A percentile compares a stretch with the other conserved stretches of the same genome.
Evolutionary conservation across 2,888 invertebrate genomes (phyloP).

Genomic region (Metopia argyrocephala): DNA sequence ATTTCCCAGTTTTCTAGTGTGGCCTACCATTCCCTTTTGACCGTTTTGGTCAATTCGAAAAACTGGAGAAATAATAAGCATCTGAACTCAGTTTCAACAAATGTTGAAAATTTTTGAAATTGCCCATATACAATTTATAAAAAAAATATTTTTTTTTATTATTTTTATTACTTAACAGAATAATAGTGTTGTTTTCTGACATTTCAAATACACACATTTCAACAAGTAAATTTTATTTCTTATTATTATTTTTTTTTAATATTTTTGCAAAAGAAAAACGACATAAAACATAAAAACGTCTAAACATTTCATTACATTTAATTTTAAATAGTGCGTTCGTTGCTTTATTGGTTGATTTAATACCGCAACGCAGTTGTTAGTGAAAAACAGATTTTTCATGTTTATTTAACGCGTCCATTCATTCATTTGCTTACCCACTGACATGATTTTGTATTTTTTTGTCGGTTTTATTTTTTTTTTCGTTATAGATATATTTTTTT

Average conservation of each 20-base stretch:
- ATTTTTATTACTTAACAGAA: background rate
- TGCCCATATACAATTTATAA: background rate
- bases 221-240: conserved; percentile 27
- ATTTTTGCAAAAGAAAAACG: background rate
- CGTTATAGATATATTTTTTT: background rate
- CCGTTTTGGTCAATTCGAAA: too few relatives aligned
- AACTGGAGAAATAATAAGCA: too few relatives aligned
- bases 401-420: conserved; percentile 45
- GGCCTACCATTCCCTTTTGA: too few relatives aligned
- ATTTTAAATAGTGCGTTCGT: conserved; percentile 26
- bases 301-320: conserved; percentile 17
- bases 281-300: conserved; percentile 54
- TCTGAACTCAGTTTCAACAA: too few relatives aligned
- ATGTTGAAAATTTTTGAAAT: background rate
- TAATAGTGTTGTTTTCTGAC: too few relatives aligned
- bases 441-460: conserved; percentile 36
- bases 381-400: conserved; percentile 10
- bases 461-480: background rate
- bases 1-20: too few relatives aligned
- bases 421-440: conserved; percentile 35
- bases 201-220: too few relatives aligned
- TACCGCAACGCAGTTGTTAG: background rate
- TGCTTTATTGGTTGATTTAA: background rate
- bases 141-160: background rate
- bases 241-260: conserved; percentile 23